Percentiles rank a stretch among this genome's conserved stretches.
Evolutionary conservation across 2,888 invertebrate genomes (phyloP).

Genomic region (Homarus gammarus): DNA sequence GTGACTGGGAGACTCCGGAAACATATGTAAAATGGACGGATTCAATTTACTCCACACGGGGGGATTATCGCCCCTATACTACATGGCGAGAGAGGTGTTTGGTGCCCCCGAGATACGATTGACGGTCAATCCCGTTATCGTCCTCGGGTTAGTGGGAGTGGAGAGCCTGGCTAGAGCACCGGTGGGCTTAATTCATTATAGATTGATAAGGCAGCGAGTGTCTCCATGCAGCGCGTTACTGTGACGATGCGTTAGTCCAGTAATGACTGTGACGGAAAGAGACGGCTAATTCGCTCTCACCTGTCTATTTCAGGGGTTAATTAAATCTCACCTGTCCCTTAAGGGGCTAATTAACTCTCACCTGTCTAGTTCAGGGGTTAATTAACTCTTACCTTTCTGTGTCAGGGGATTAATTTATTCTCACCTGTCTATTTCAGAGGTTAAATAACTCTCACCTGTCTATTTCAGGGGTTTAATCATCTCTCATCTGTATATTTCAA

Average conservation of each 20-base stretch:
- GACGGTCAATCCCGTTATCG: slow-evolving; percentile 11
- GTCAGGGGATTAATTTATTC: too few relatives aligned
- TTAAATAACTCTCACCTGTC: too few relatives aligned
- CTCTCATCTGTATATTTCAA: too few relatives aligned
- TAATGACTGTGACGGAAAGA: not conserved
- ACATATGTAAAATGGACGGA: slow-evolving; percentile 49
- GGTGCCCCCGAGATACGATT: not conserved
- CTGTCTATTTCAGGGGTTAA: too few relatives aligned
- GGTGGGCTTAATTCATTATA: slow-evolving; percentile 23
- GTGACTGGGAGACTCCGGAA: not conserved
- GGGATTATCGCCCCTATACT: slow-evolving; percentile 1
- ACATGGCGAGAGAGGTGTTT: not conserved
- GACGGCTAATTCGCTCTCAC: not conserved
- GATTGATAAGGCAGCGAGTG: slow-evolving; percentile 28
- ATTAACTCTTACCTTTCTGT: too few relatives aligned
- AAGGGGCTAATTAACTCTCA: too few relatives aligned
- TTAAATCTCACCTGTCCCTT: too few relatives aligned
- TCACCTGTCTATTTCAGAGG: too few relatives aligned
- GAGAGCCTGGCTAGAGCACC: slow-evolving; percentile 15
- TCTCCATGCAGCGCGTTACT: not conserved
- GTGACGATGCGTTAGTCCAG: not conserved
- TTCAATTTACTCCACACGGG: slow-evolving; percentile 14
- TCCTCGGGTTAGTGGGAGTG: not conserved
- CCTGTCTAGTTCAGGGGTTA: too few relatives aligned
- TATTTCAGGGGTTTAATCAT: too few relatives aligned